Base-by-base conservation (phyloP, 2,113 vertebrate species). In the Lycaon pictus region DNA sequence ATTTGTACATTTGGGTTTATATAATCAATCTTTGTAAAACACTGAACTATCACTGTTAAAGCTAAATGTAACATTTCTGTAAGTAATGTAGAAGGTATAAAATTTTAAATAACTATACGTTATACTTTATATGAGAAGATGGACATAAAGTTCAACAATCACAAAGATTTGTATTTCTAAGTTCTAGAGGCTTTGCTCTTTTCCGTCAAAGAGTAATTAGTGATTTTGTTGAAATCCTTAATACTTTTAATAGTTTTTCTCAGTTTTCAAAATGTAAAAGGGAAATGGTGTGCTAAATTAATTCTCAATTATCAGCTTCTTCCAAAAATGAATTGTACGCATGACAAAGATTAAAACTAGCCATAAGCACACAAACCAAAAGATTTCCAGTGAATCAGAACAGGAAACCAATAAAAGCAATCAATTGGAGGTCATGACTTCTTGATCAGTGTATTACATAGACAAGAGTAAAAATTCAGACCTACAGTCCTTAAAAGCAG, bases 341-440 rank as follows among this genome's bases (percentile, higher is more conserved):
- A 98, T 98, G 98, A 98, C 98, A 98, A 98, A 99, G 97, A 98
- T 94, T 98, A 99, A 98, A 98, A 98, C 97, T 97, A 98, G 96
- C 81, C 97, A 93, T 92, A 97, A 98, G 93, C 67, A 95, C 48
- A 98, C 72, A 98, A 98, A 98, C 93, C 95, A 98, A 96, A 98
- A 98, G 98, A 98, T 98, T 99, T 99, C 98, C 98, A 99, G 98
- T 99, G 99, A 99, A 99, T 98, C 98, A 99, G 98, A 99, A 99
- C 98, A 98, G 98, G 99, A 99, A 99, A 99, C 98, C 98, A 98
- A 98, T 98, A 98, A 96, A 96, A 98, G 97, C 86, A 22, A 99
- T 98, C 98, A 98, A 98, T 95, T 97, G 96, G 97, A 98, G 98
- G 98, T 99, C 98, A 98, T 96, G 99, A 99, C 98, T 98, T 99